Conservation (phyloP, 2,888 invertebrate genomes). For the Ernsta delagoae region DNA sequence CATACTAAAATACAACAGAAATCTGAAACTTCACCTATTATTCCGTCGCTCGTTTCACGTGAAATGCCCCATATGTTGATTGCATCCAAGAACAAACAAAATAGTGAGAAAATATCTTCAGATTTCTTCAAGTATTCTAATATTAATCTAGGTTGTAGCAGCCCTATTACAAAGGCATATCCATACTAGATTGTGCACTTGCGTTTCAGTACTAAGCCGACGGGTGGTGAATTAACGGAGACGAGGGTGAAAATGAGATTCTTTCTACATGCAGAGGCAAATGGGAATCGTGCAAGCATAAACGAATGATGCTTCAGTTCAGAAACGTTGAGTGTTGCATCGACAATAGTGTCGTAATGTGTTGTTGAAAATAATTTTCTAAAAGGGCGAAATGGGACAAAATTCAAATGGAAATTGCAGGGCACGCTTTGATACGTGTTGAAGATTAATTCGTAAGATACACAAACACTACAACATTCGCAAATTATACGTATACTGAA, state of each 20-base stretch:
- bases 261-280: not conserved
- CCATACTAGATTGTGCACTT: constrained; percentile 23
- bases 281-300: not conserved
- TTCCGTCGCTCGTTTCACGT: no score
- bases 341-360: not conserved
- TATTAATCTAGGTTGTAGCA: not conserved
- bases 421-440: not conserved
- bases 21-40: no score
- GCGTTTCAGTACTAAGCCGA: constrained; percentile 13
- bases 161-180: constrained; percentile 9
- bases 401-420: not conserved
- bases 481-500: no score
- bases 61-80: no score
- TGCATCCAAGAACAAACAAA: no score
- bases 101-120: no score
- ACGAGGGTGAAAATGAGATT: constrained; percentile 23
- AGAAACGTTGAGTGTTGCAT: not conserved
- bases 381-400: no score
- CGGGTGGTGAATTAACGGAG: constrained; percentile 26
- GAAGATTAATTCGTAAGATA: no score
- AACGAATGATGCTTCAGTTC: constrained; percentile 1
- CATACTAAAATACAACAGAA: no score
- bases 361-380: no score
- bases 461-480: no score
- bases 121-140: no score